These are phyloP conservation scores for Phalera bucephala DNA, from an alignment of 2,888 invertebrate genomes.

Conservation along the genomic window DNA sequence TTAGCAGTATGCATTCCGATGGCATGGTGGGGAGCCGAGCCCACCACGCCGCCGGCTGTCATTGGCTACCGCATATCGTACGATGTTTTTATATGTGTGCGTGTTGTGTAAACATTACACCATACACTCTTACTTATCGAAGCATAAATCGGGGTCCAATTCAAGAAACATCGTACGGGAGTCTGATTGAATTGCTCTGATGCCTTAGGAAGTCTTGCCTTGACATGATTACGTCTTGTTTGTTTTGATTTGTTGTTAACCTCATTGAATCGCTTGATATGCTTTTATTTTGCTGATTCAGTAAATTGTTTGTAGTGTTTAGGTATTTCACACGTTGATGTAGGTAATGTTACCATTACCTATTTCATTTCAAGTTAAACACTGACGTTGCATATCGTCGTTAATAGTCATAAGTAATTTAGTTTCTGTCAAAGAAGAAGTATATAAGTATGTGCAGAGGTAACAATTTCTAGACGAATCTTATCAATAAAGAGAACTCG, in stretches of 20 bases:
- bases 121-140: constrained; percentile 56
- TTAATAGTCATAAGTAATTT: too few relatives aligned
- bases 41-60: constrained; percentile 59
- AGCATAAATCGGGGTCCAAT: constrained; percentile 66
- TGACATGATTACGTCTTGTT: constrained; percentile 54
- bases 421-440: too few relatives aligned
- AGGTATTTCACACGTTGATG: constrained; percentile 23
- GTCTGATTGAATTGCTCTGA: constrained; percentile 68
- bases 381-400: too few relatives aligned
- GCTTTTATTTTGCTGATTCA: constrained; percentile 21
- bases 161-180: constrained; percentile 56
- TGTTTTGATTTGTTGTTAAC: constrained; percentile 50
- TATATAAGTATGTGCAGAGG: too few relatives aligned
- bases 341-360: constrained; percentile 5
- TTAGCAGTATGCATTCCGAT: constrained; percentile 71
- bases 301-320: constrained; percentile 3
- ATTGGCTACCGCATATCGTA: constrained; percentile 75
- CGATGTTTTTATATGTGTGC: constrained; percentile 68
- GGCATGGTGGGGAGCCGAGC: constrained; percentile 77
- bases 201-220: constrained; percentile 71
- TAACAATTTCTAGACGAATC: too few relatives aligned
- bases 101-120: constrained; percentile 44
- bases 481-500: too few relatives aligned
- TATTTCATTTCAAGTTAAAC: not conserved
- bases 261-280: constrained; percentile 17